Base-by-base conservation (phyloP, 1,140 invertebrate genomes). In the Saccostrea cuccullata region DNA sequence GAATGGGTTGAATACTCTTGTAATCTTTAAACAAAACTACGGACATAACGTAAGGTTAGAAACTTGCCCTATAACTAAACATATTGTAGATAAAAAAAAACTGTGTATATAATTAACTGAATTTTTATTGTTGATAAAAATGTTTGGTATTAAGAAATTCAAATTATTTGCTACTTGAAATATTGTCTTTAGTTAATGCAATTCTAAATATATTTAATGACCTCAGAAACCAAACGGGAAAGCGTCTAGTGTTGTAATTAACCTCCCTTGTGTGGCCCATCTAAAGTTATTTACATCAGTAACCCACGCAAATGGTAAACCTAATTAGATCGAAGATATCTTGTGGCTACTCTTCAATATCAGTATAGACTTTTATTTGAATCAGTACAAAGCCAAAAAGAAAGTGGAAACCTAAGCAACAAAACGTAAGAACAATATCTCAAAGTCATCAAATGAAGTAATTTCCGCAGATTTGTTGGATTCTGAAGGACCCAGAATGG, bases 271-370 rank as follows among this genome's bases (percentile, higher is more conserved):
- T 30, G 70, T 77, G 9, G 20, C 6, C 20, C 60, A 67, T 67
- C 60, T n/a, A 17, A n/a, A 67, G 60, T 67, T n/a, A 36, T 77
- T 15, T 77, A 12, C 70, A 77, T 30, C 70, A 30, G 23, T 30
- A 77, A 77, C 70, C 70, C 70, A 77, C 70, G 70, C 70, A 30
- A 30, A 26, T 36, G 30, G 23, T 77, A 26, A 77, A 77, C 36
- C 70, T 77, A 77, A 77, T 77, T 77, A 30, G 23, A 30, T 30
- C 26, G 15, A 13, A 36, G 70, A 77, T 30, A 30, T 13, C 26
- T 77, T 64, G 58, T 77, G 70, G 26, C 23, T 36, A 77, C 26
- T 36, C 30, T 36, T 30, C 70, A 77, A 17, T 36, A 8, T 20
- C 6, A 64, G 13, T 30, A 36, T 12, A 47, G 26, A 36, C 70